phyloP scores from a whole-genome alignment of 2,888 invertebrate species.

The Diarsia brunnea region DNA sequence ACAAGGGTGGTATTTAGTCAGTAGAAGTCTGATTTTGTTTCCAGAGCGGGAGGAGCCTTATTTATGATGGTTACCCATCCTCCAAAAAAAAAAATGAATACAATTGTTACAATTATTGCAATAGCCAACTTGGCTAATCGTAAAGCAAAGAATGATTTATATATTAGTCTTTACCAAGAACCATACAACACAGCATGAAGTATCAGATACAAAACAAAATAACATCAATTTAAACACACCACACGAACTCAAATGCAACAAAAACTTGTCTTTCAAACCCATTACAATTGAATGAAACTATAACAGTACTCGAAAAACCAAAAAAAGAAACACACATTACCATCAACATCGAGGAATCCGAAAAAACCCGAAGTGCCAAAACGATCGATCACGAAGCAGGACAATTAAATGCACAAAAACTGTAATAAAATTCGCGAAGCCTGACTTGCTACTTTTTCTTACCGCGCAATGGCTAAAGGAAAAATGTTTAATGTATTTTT shows the following conservation, averaged over 20 bases:
- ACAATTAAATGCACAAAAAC: constrained; percentile 64
- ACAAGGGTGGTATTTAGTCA: too few relatives aligned
- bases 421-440: constrained; percentile 51
- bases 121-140: not conserved
- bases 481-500: constrained; percentile 76
- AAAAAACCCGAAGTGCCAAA: constrained; percentile 57
- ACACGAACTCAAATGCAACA: constrained; percentile 9
- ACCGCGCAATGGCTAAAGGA: constrained; percentile 53
- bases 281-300: constrained; percentile 61
- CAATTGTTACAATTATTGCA: too few relatives aligned
- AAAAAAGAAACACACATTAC: constrained; percentile 40
- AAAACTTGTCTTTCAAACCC: constrained; percentile 17
- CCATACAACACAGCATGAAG: not conserved
- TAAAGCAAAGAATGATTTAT: not conserved
- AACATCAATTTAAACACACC: constrained; percentile 13
- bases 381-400: constrained; percentile 55
- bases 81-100: too few relatives aligned
- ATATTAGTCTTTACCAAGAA: not conserved
- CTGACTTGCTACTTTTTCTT: constrained; percentile 48
- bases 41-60: too few relatives aligned
- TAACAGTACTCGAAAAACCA: constrained; percentile 55
- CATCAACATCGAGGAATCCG: constrained; percentile 45
- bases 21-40: too few relatives aligned
- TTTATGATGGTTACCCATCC: too few relatives aligned
- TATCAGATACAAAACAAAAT: constrained; percentile 12